Percentiles rank a stretch among this genome's conserved stretches.
Conservation (phyloP, 1,140 invertebrate species). For the Bathynomus jamesi region DNA sequence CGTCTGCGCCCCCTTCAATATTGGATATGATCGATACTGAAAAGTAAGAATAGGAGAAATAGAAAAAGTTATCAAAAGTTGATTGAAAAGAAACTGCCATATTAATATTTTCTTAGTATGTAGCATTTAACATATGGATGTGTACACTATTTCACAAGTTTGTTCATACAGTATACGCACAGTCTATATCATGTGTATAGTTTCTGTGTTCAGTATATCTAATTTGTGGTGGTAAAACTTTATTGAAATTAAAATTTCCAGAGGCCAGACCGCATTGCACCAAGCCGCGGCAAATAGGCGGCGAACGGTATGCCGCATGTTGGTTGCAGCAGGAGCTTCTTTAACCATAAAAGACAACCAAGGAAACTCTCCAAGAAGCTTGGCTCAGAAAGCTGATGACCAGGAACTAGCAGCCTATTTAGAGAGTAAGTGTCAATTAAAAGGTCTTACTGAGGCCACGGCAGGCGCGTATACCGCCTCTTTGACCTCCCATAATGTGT, state of each 20-base stretch:
- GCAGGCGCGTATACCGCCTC: not conserved
- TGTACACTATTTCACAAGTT: no score
- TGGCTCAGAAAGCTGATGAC: conserved; percentile 74
- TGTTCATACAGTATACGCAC: no score
- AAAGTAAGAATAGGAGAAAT: no score
- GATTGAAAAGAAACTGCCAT: no score
- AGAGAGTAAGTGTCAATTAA: conserved; percentile 64
- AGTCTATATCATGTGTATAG: no score
- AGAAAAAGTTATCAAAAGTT: no score
- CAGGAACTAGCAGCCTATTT: conserved; percentile 79
- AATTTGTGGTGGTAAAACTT: no score
- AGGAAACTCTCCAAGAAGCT: conserved; percentile 67
- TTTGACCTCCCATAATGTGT: no score
- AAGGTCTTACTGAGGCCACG: not conserved
- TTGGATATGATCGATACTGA: conserved; percentile 81
- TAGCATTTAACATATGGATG: no score
- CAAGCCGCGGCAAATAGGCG: conserved; percentile 76
- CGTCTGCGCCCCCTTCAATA: conserved; percentile 68
- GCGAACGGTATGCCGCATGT: conserved; percentile 78
- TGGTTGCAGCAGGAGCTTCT: conserved; percentile 82
- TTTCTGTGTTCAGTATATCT: no score
- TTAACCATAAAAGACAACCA: conserved; percentile 62
- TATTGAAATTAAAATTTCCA: conserved; percentile 41
- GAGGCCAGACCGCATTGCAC: conserved; percentile 86
- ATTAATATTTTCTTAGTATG: no score